Conservation (phyloP, 2,888 invertebrate genomes). For the Tupiocoris notatus region DNA sequence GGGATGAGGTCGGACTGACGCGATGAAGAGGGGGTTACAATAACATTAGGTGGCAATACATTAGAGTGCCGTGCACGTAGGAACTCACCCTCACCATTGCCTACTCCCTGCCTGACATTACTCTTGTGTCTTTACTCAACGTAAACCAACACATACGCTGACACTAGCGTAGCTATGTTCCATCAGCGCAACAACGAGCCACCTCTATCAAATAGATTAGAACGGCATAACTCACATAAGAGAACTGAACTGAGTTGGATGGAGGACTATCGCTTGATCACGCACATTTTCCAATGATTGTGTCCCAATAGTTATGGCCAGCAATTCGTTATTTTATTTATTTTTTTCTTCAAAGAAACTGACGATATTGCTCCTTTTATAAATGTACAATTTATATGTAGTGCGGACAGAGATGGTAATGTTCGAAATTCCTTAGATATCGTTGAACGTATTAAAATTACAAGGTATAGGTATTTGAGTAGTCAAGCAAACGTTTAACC, state of each 20-base stretch:
- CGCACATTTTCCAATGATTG: background rate
- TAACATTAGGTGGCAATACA: slow-evolving; percentile 47
- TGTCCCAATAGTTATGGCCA: background rate
- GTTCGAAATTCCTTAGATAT: too few relatives aligned
- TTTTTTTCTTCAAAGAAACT: too few relatives aligned
- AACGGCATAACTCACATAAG: slow-evolving; percentile 45
- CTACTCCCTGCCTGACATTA: background rate
- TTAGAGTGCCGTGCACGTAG: slow-evolving; percentile 47
- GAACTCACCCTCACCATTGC: background rate
- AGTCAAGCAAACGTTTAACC: too few relatives aligned
- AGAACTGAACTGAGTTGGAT: background rate
- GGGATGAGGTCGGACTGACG: background rate
- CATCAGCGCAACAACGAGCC: slow-evolving; percentile 8
- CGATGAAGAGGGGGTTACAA: slow-evolving; percentile 40
- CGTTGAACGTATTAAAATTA: too few relatives aligned
- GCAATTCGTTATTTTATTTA: too few relatives aligned
- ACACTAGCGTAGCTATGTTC: background rate
- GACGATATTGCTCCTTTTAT: too few relatives aligned
- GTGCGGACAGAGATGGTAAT: too few relatives aligned
- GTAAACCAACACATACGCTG: background rate
- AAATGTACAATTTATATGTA: too few relatives aligned
- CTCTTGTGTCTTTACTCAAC: background rate
- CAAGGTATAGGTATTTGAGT: too few relatives aligned
- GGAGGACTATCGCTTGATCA: background rate
- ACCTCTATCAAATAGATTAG: slow-evolving; percentile 47